These are phyloP conservation scores for Antheraea assamensis DNA, from an alignment of 2,888 invertebrate genomes.

Conservation along the genomic window DNA sequence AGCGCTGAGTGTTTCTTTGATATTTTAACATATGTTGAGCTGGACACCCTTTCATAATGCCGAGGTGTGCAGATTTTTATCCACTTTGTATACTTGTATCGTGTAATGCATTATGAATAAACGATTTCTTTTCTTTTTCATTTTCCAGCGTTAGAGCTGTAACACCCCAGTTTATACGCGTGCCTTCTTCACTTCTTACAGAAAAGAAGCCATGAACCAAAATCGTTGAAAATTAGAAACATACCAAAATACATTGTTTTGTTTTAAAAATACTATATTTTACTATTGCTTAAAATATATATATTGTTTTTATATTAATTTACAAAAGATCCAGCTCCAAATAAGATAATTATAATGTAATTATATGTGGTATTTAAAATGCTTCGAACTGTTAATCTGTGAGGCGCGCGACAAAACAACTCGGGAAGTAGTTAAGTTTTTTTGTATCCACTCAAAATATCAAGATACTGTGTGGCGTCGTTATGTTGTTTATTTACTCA, in stretches of 20 bases:
- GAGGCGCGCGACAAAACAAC: constrained; percentile 58
- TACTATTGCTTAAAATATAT: background rate
- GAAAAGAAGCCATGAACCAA: no score
- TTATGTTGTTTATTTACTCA: constrained; percentile 72
- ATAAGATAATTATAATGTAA: background rate
- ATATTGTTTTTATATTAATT: background rate
- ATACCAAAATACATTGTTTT: background rate
- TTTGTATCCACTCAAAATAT: constrained; percentile 36
- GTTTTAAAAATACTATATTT: background rate
- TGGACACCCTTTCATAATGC: no score
- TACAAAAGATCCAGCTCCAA: background rate
- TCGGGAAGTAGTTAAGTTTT: constrained; percentile 63
- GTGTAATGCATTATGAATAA: no score
- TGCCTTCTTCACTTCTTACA: no score
- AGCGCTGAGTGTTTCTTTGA: no score
- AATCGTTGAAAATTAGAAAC: no score
- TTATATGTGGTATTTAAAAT: constrained; percentile 1
- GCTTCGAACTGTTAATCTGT: constrained; percentile 53
- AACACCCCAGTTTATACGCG: no score
- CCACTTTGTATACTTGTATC: no score
- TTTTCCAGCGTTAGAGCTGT: no score
- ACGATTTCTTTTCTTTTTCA: no score
- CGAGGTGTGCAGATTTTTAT: no score
- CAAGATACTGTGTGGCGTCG: constrained; percentile 57
- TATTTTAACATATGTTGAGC: no score